phyloP scores from a whole-genome alignment of 1,140 invertebrate species.

The Eriosoma lanigerum region DNA sequence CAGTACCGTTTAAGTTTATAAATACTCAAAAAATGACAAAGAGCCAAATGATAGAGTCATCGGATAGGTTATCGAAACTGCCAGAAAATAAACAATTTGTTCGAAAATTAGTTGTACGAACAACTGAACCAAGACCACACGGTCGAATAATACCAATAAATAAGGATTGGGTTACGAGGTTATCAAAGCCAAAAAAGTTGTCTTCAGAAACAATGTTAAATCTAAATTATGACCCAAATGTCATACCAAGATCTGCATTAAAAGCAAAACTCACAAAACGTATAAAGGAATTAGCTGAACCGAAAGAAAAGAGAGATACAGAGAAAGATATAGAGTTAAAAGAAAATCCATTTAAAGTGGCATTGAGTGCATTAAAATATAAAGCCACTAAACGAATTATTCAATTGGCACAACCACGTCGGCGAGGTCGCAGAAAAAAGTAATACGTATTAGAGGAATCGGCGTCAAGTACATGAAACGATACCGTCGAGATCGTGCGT shows the following conservation, averaged over 20 bases:
- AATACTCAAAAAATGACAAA: neutral
- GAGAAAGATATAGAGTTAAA: neutral
- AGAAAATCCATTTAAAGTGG: conserved; percentile 3
- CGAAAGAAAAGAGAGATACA: neutral
- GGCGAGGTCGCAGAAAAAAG: no score
- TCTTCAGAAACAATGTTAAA: neutral
- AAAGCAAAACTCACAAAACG: neutral
- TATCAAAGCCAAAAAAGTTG: neutral
- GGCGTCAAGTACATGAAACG: no score
- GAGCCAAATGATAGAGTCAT: neutral
- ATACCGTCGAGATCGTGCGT: no score
- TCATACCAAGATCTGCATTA: neutral
- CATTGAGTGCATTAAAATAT: neutral
- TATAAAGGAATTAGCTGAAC: neutral
- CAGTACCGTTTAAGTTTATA: neutral
- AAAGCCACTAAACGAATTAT: neutral
- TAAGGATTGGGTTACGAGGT: neutral
- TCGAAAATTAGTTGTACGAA: neutral
- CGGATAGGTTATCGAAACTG: neutral
- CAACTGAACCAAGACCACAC: neutral
- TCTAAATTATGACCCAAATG: neutral
- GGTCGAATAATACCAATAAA: neutral
- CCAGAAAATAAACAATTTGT: neutral
- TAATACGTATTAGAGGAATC: no score
- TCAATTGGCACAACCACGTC: neutral